phyloP scores from a whole-genome alignment of 2,797 vertebrate genomes.

The Peromyscus melanophrys region DNA sequence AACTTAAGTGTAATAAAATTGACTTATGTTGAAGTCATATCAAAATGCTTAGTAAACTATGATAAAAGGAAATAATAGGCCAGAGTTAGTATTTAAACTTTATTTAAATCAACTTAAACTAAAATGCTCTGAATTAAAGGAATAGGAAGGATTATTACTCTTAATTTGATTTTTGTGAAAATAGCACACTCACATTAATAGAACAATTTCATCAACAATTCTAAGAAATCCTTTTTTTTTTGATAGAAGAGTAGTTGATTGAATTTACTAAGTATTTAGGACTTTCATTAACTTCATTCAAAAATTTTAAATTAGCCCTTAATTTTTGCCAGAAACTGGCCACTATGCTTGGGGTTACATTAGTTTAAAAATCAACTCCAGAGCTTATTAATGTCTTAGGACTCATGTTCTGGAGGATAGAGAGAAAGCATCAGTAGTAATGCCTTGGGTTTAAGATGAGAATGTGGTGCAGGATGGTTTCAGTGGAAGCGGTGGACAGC shows the following conservation, averaged over 20 bases:
- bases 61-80: not conserved
- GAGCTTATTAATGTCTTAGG: not conserved
- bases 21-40: conserved; percentile 43
- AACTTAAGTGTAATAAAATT: not conserved
- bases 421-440: not conserved
- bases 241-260: not conserved
- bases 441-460: not conserved
- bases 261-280: not conserved
- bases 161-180: conserved; percentile 40
- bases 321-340: not conserved
- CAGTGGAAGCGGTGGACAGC: not conserved
- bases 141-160: conserved; percentile 16
- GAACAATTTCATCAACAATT: not conserved
- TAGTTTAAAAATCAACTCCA: not conserved
- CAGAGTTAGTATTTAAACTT: conserved; percentile 18
- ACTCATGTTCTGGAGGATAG: not conserved
- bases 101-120: conserved; percentile 29
- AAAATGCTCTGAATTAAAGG: not conserved
- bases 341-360: not conserved
- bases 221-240: conserved; percentile 3
- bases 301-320: not conserved
- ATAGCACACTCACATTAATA: not conserved
- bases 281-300: not conserved
- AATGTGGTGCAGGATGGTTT: not conserved
- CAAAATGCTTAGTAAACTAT: not conserved